A percentile compares a stretch with the other conserved stretches of the same genome.
Evolutionary conservation across 2,888 invertebrate species (phyloP).

Genomic region (Melanchra persicariae): DNA sequence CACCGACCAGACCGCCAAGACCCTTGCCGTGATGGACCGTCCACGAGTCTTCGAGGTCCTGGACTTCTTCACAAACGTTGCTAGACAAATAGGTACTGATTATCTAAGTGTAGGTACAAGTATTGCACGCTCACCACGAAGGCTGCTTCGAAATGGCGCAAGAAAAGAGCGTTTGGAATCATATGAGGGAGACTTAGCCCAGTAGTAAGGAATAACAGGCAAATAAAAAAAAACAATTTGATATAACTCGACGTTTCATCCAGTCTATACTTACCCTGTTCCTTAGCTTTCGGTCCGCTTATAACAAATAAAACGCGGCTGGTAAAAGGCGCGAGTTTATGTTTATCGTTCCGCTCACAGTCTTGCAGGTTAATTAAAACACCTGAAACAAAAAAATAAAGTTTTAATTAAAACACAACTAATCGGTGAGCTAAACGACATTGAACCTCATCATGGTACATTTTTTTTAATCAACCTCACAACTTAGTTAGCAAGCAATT

Average conservation of each 20-base stretch:
- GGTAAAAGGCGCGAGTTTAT: neutral
- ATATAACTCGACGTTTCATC: neutral
- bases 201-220: no score
- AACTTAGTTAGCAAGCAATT: slow-evolving; percentile 21
- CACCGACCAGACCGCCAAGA: slow-evolving; percentile 93
- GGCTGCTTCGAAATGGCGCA: no score
- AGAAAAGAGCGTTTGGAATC: no score
- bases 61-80: neutral
- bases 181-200: no score
- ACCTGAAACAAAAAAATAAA: slow-evolving; percentile 27
- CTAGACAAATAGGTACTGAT: neutral
- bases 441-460: slow-evolving; percentile 2
- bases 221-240: no score
- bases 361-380: neutral
- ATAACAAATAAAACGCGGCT: neutral
- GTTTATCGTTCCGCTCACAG: neutral
- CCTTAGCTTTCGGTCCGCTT: no score
- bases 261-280: neutral
- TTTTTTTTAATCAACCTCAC: slow-evolving; percentile 9
- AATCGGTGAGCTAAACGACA: neutral
- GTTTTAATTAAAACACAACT: neutral
- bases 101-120: neutral
- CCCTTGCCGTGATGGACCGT: slow-evolving; percentile 89
- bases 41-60: slow-evolving; percentile 15
- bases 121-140: no score